Base-by-base conservation (phyloP, 2,888 invertebrate genomes). In the Clusia tigrina region DNA sequence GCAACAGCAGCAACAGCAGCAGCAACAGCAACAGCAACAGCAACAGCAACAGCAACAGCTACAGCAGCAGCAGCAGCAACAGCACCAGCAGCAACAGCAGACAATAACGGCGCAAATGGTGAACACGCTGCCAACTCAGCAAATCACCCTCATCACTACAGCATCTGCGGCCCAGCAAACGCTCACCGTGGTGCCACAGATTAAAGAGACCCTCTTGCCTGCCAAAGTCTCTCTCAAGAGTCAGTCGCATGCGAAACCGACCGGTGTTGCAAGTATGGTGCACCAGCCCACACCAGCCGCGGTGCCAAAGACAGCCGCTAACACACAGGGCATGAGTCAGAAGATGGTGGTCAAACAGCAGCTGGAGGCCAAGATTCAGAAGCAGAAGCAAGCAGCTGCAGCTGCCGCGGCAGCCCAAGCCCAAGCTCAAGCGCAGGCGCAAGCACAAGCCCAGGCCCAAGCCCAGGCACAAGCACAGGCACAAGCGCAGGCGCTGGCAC, bases 351-450 rank as follows among this genome's bases (percentile, higher is more conserved):
- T 89, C 1, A 88, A 89, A 69, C 89, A 89, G 71, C 88, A 89
- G 74, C 84, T 92, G 71, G 91, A 92, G 77, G 90, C 91, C 63
- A 91, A 89, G 73, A 86, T 87, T 73, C 89, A 89, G 71, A 89
- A 83, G 67, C 83, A 83, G 55, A 81, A 83, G 63, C 82, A 81
- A 38, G 81, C 82, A 1, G 82, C 81, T 12, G 81, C 82, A 1
- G 82, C 82, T 5, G 81, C 81, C 1, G 71, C 70, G 2, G 68
- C 67, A 2, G 75, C 74, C 0, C 87, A 67, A 55, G 69, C 70
- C 0, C 69, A 71, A n/a, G 69, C 67, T 5, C 87, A 88, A 66
- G 85, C 85, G 54, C 74, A 88, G 17, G 86, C 86, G 1, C 79
- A 86, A 37, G 73, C 87, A 85, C 77, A 78, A 18, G 78, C 75